These are phyloP conservation scores for Seriola dumerili DNA, from an alignment of 2,113 vertebrate genomes.

Conservation along the genomic window DNA sequence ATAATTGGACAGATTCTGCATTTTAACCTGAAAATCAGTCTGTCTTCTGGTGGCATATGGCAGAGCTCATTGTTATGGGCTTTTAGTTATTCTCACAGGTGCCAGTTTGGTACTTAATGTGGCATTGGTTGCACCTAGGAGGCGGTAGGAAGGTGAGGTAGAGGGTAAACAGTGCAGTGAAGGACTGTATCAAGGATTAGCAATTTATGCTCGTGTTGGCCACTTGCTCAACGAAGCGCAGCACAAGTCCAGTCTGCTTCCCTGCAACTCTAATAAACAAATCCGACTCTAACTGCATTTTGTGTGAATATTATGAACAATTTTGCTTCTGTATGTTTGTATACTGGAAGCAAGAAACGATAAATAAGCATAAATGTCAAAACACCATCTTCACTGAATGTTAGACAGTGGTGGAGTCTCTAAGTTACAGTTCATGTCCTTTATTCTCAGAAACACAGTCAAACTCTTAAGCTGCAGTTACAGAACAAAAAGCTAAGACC, in stretches of 20 bases:
- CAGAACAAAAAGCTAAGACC: too few relatives aligned
- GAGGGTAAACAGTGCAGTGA: conserved; percentile 9
- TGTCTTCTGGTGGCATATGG: not conserved
- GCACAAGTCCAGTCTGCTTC: not conserved
- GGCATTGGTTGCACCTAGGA: conserved; percentile 3
- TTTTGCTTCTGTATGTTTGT: not conserved
- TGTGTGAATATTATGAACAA: not conserved
- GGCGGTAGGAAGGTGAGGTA: conserved; percentile 18
- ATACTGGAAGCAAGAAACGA: not conserved
- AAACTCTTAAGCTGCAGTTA: too few relatives aligned
- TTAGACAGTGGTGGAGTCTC: too few relatives aligned
- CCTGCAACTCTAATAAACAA: not conserved
- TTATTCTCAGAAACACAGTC: too few relatives aligned
- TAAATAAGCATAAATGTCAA: not conserved
- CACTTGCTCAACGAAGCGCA: not conserved
- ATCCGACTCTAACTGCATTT: not conserved
- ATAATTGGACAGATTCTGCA: not conserved
- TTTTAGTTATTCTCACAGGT: conserved; percentile 5
- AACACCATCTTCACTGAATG: not conserved
- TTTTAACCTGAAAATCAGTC: not conserved
- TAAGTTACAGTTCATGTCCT: too few relatives aligned
- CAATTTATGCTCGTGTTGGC: not conserved
- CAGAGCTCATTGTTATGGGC: not conserved
- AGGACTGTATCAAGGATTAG: conserved; percentile 38
- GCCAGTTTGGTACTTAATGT: not conserved